Evolutionary conservation across 2,797 vertebrate genomes (phyloP), one percentile per base, ranked within the genome.

Genomic region (Muscicapa comitata): DNA sequence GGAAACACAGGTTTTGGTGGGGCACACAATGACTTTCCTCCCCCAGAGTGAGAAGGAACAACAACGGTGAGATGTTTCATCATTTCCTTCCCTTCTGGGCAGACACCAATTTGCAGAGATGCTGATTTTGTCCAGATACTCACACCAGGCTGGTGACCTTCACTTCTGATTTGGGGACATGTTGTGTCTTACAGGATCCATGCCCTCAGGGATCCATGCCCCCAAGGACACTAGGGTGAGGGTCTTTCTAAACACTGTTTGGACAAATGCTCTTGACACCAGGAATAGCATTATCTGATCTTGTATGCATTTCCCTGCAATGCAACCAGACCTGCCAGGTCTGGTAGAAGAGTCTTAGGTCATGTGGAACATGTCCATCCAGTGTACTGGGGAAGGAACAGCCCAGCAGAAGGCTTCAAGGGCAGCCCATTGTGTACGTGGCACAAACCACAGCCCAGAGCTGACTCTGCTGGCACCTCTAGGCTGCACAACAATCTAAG

Each of bases 91-190:
- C 17, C 13, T 51, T 50, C 29, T n/a, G 4, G 1, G 2, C 45
- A 38, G 24, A 28, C n/a, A 48, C 1, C 7, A 20, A 2, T 59
- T 61, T 33, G 6, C 26, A 73, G 63, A 20, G 51, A 11, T 40
- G 31, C 8, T 57, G 14, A 4, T 28, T 45, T 68, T 71, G 45
- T 77, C 45, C 38, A 3, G 5, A 8, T 18, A 26, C 21, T 29
- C 17, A 20, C 16, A 7, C 2, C 2, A 51, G 24, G 0, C 0
- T 31, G 47, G 18, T 48, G 65, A 45, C 13, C 53, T 63, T 53
- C 45, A 12, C 50, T 55, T 42, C 53, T 92, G 72, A 16, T 16
- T 6, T 5, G 2, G 3, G n/a, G 26, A 13, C 7, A 5, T 12
- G 3, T 2, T n/a, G n/a, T 24, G 53, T 62, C 38, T n/a, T 66